These are phyloP conservation scores for Rhagium mordax DNA, from an alignment of 2,888 invertebrate species.

Conservation along the genomic window DNA sequence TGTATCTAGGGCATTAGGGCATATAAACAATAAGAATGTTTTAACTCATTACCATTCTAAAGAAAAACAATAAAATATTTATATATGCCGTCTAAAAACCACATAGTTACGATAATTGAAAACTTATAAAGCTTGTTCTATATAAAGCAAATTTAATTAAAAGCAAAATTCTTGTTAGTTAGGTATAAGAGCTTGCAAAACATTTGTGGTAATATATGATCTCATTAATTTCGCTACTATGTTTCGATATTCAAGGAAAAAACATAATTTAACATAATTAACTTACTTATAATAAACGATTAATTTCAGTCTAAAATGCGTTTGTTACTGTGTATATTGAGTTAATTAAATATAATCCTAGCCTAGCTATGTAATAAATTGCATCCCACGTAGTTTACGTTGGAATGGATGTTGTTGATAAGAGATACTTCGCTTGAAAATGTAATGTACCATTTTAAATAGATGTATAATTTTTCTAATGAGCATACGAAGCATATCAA, in stretches of 20 bases:
- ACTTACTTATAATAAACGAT: slow-evolving; percentile 33
- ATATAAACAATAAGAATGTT: not conserved
- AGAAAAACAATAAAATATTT: not conserved
- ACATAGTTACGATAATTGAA: slow-evolving; percentile 11
- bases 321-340: slow-evolving; percentile 4
- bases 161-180: slow-evolving; percentile 19
- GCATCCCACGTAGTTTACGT: not conserved
- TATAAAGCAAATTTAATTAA: slow-evolving; percentile 57
- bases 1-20: not conserved
- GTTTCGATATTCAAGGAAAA: slow-evolving; percentile 30
- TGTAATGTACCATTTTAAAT: not conserved
- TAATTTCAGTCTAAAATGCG: slow-evolving; percentile 36
- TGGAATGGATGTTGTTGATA: not conserved
- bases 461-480: too few relatives aligned
- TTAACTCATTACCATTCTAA: not conserved
- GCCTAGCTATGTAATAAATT: not conserved
- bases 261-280: slow-evolving; percentile 30
- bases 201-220: slow-evolving; percentile 41
- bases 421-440: not conserved
- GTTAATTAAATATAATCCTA: slow-evolving; percentile 1
- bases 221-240: slow-evolving; percentile 39
- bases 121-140: slow-evolving; percentile 42
- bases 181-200: slow-evolving; percentile 35
- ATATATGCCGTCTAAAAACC: not conserved
- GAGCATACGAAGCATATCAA: too few relatives aligned